Evolutionary conservation across 2,797 vertebrate genomes (phyloP).

Genomic region (Valencia hispanica): DNA sequence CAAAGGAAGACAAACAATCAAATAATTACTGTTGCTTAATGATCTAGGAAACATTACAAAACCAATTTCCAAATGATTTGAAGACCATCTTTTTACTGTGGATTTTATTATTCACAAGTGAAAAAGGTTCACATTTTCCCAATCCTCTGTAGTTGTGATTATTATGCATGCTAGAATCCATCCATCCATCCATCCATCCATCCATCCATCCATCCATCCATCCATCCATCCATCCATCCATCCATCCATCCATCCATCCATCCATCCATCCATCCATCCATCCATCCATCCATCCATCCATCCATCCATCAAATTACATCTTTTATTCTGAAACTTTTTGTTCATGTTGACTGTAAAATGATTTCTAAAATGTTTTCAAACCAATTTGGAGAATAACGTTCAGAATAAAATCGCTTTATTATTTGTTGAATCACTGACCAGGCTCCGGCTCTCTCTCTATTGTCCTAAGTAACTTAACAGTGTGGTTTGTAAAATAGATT

Average conservation of each 20-base stretch:
- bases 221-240: not conserved
- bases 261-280: not conserved
- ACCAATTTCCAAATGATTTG: not conserved
- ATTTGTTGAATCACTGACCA: not conserved
- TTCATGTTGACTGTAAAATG: conserved; percentile 5
- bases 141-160: not conserved
- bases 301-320: not conserved
- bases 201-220: not conserved
- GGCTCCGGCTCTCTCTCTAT: not conserved
- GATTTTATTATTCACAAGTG: not conserved
- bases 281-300: not conserved
- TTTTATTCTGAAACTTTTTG: not conserved
- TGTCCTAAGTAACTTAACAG: not conserved
- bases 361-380: conserved; percentile 6
- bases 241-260: not conserved
- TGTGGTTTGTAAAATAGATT: not conserved
- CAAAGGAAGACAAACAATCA: not conserved
- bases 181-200: not conserved
- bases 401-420: too few species aligned
- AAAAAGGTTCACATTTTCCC: not conserved
- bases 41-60: not conserved
- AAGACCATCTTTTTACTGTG: not conserved
- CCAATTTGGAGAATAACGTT: not conserved
- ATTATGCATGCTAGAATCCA: not conserved
- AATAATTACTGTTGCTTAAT: not conserved